Evolutionary conservation across 2,888 invertebrate species (phyloP).

Genomic region (Agonopterix alstromeriana): DNA sequence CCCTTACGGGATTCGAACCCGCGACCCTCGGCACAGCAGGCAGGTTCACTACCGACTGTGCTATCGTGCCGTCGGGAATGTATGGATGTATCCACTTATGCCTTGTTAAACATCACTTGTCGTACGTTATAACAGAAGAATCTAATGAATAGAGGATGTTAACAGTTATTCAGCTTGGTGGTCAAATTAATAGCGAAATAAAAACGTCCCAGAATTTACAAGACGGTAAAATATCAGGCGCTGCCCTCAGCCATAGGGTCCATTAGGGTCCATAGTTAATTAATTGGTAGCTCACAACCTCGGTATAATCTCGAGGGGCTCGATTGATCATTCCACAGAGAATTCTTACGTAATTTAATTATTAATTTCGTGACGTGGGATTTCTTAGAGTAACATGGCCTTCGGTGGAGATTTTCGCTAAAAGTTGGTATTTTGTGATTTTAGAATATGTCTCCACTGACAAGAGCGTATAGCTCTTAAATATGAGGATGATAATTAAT

Average conservation of each 20-base stretch:
- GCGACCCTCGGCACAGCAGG: too few species aligned
- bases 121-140: neutral
- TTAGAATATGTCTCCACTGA: too few species aligned
- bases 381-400: neutral
- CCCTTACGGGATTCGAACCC: too few species aligned
- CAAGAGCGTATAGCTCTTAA: too few species aligned
- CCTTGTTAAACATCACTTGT: neutral
- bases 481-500: too few species aligned
- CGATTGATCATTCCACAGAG: conserved; percentile 44
- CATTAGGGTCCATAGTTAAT: conserved; percentile 38
- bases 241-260: too few species aligned
- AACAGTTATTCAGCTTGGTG: neutral
- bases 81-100: neutral
- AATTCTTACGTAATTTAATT: conserved; percentile 30
- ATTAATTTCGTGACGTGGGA: conserved; percentile 20
- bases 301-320: conserved; percentile 41
- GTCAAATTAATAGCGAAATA: too few species aligned
- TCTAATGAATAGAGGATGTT: neutral
- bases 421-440: too few species aligned
- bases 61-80: too few species aligned
- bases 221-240: conserved; percentile 12
- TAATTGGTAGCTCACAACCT: conserved; percentile 46
- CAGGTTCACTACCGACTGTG: too few species aligned
- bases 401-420: too few species aligned
- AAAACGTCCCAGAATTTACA: neutral